These are phyloP conservation scores for Philypnodon macrostomus DNA, from an alignment of 2,797 vertebrate genomes.

Conservation along the genomic window DNA sequence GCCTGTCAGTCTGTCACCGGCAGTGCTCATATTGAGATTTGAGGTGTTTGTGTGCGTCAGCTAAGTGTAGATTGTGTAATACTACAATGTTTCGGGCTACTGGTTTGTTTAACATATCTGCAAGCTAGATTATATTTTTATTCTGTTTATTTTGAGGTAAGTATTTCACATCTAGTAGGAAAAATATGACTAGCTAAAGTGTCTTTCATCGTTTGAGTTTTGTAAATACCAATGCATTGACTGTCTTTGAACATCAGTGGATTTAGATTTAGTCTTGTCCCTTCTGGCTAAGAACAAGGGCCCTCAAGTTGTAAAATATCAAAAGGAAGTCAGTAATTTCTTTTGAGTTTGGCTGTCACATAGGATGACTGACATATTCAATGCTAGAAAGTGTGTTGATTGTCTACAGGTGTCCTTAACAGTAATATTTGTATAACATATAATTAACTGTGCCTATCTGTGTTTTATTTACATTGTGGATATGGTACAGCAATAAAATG, in stretches of 20 bases:
- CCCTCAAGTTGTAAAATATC: neutral
- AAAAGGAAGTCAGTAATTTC: neutral
- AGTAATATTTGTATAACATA: too few species aligned
- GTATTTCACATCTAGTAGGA: too few species aligned
- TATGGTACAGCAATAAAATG: too few species aligned
- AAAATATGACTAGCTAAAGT: too few species aligned
- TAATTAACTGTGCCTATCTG: too few species aligned
- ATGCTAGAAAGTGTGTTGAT: neutral
- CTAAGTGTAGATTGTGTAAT: slow-evolving; percentile 43
- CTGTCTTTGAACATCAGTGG: too few species aligned
- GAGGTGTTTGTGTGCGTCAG: slow-evolving; percentile 62
- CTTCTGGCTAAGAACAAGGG: neutral
- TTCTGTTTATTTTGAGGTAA: slow-evolving; percentile 3
- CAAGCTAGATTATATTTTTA: slow-evolving; percentile 40
- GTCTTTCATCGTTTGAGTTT: too few species aligned
- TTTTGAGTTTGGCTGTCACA: neutral
- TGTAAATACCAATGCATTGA: too few species aligned
- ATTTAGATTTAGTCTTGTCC: neutral
- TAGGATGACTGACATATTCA: neutral
- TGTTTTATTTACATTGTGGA: too few species aligned
- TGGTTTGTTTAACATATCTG: slow-evolving; percentile 59
- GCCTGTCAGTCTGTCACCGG: slow-evolving; percentile 69
- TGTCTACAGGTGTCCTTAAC: too few species aligned
- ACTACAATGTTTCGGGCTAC: slow-evolving; percentile 45
- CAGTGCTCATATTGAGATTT: slow-evolving; percentile 57